Evolutionary conservation across 2,113 vertebrate species (phyloP), one percentile per base, ranked within the genome.

Genomic region (Tylochromis polylepis): DNA sequence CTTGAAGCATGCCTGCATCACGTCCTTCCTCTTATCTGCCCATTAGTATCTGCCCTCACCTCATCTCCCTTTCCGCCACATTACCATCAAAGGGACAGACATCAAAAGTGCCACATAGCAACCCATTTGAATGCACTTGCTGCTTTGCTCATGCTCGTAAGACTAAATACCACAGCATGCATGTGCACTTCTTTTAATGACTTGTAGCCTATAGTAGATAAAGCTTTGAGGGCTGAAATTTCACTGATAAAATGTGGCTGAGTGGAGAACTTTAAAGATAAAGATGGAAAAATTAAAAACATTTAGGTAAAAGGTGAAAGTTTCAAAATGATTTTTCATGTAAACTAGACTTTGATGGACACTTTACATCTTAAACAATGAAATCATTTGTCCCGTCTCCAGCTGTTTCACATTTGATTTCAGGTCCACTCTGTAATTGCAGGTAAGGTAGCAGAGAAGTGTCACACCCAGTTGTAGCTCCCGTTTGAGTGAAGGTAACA

Each of bases 51-150:
- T 67, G 67, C 43, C 84, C 86, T 84, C 84, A 49, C 82, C 79
- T 72, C 46, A 6, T 53, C 84, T 55, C 70, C 10, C 22, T 82
- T 82, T 41, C 59, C n/a, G 70, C 49, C 31, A 82, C 81, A 36
- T 59, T 9, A 56, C 86, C 84, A 88, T 91, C 92, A 93, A 93
- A 94, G 91, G 65, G 20, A n/a, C 82, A 75, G 41, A 93, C 90
- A 89, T 93, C 91, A 91, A 89, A 93, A 79, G 82, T 88, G 80
- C 57, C 60, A 46, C 79, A 78, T 27, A 60, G 75, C 56, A 67
- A 49, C 58, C 89, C 84, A 91, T 86, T 86, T 86, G 6, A 86
- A 91, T 82, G 75, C 80, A 85, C 58, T 91, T 86, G 81, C 84
- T 59, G 16, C 55, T 81, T 51, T 2, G 3, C 57, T 84, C 81